Conservation (phyloP, 2,113 vertebrate genomes). For the Lamprologus callipterus region DNA sequence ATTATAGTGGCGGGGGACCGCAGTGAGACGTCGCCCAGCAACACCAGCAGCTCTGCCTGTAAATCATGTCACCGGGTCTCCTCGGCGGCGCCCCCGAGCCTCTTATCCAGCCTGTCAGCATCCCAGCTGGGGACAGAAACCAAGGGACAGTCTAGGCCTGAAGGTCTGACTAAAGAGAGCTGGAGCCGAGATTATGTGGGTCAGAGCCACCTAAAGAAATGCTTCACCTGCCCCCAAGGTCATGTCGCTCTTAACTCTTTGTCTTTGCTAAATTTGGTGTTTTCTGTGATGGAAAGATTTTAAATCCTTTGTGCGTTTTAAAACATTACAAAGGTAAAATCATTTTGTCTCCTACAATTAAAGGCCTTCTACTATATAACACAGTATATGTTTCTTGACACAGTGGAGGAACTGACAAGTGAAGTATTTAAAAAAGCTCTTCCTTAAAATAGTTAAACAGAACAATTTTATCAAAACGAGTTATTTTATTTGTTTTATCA, state of each 20-base stretch:
- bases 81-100: slow-evolving; percentile 39
- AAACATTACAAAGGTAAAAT: neutral
- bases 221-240: neutral
- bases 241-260: neutral
- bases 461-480: neutral
- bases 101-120: slow-evolving; percentile 46
- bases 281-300: neutral
- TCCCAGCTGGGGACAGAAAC: neutral
- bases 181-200: neutral
- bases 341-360: neutral
- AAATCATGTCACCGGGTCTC: slow-evolving; percentile 62
- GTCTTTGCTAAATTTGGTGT: neutral
- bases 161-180: neutral
- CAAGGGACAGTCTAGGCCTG: neutral
- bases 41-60: slow-evolving; percentile 50
- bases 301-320: neutral
- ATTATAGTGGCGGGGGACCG: slow-evolving; percentile 67
- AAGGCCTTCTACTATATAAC: neutral
- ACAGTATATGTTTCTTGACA: neutral
- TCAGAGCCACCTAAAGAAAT: neutral
- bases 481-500: neutral
- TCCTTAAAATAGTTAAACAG: neutral
- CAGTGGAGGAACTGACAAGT: neutral
- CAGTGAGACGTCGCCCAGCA: slow-evolving; percentile 62
- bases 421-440: neutral